Evolutionary conservation across 1,140 invertebrate species (phyloP), one percentile per base, ranked within the genome.

Genomic region (Elymnias hypermnestra): DNA sequence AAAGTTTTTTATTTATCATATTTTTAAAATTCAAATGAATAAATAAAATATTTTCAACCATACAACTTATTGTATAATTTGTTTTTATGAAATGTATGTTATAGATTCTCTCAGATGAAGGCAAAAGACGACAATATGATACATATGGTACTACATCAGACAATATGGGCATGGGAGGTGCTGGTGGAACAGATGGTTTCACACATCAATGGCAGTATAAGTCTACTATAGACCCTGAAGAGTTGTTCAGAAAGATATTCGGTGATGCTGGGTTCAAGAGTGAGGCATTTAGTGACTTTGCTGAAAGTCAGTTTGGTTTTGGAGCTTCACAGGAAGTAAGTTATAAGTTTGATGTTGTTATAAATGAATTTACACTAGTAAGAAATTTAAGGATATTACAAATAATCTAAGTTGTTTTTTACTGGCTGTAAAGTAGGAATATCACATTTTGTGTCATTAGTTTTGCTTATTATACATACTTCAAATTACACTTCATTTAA

Each of bases 71-170:
- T n/a, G n/a, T n/a, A n/a, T n/a, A n/a, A n/a, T n/a, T n/a, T n/a
- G n/a, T n/a, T n/a, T n/a, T n/a, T n/a, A n/a, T n/a, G n/a, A n/a
- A n/a, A n/a, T n/a, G n/a, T n/a, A n/a, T n/a, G n/a, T 21, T 45
- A 6, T 63, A 95, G 94, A 92, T 95, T 18, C 83, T 99, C 10
- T 94, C 95, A 51, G 98, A 99, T 89, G 95, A 97, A 8, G 89
- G 86, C 1, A 98, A 98, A 87, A 89, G 97, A 33, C 93, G 94
- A 66, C 92, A 98, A 69, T 99, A 97, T 89, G 97, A 99, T 77
- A 92, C 94, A 9, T 98, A 93, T 90, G 97, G 98, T 1, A 90
- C 94, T 46, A 94, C 95, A 10, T 90, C 94, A 0, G 94, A 96
- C 40, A 92, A 95, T 75, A 95, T 95, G 93, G 91, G 92, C 14